Evolutionary conservation across 2,113 vertebrate species (phyloP), one percentile per base, ranked within the genome.

Genomic region (Aldabrachelys gigantea): DNA sequence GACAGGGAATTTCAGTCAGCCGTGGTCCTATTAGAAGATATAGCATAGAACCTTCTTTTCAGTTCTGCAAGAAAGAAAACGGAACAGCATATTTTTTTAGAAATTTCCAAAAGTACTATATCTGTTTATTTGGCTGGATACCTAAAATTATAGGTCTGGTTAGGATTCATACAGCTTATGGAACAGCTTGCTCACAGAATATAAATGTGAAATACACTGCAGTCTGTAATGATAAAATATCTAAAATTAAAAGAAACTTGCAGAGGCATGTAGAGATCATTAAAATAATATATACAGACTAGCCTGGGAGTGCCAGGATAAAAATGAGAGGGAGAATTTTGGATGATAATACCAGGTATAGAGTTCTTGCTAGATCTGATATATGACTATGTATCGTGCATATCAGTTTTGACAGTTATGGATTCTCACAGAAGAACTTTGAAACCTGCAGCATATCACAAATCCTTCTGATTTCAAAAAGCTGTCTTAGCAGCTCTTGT

Each of bases 81-180:
- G 92, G 57, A 75, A 65, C 81, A 59, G 31, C 0, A 0, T 29
- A 1, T 89, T 95, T 92, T 95, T 95, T 89, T 80, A 85, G 54
- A 95, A 93, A 89, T 4, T 72, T 91, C 52, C 22, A 75, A 57
- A 81, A 79, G 25, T 29, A n/a, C 79, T 49, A 49, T 88, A 90
- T 82, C 56, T 92, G 31, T 76, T 96, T 93, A 57, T 96, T 96
- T 89, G 72, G 1, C 47, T 95, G 84, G 87, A 57, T 56, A 94
- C 80, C 85, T 44, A 25, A 94, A 69, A 82, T 85, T 94, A 82
- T 59, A 85, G 56, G 88, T 89, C 88, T 91, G 85, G 92, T 89
- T 84, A 85, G 65, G 81, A 92, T 94, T 50, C 0, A 0, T 83
- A 19, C 0, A 0, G 53, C 47, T 83, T 92, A 50, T 76, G 44